Evolutionary conservation across 2,888 invertebrate species (phyloP), one percentile per base, ranked within the genome.

Genomic region (Agrochola macilenta): DNA sequence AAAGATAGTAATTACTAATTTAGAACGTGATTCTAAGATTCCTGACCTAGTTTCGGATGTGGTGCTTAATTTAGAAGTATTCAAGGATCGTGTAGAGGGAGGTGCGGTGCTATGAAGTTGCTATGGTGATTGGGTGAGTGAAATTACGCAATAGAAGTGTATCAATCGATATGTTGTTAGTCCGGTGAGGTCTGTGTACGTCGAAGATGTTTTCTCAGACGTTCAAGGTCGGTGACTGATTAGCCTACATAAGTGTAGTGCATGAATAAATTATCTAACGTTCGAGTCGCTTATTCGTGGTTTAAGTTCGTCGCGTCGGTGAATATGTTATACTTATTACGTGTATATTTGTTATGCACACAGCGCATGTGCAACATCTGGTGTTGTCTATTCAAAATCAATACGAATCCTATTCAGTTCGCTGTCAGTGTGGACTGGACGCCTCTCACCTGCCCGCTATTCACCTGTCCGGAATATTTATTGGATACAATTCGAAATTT

Each of bases 21-120:
- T 83, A 82, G 84, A 76, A 84, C 82, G 79, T 87, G 84, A 89
- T 88, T 92, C 91, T 92, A 92, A 93, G 83, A 89, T 89, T 93
- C 92, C 92, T 95, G 96, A 95, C 96, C 96, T 90, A 95, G 90
- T 94, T 95, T 86, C 74, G 66, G 68, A 43, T 87, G 86, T 79
- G 79, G 91, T 89, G 90, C 91, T 93, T 91, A 91, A 92, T 92
- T 91, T 94, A 93, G 92, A 92, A 86, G 86, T 88, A 86, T 83
- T 84, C 92, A 91, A 92, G 92, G 92, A 91, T 89, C 84, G 89
- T 83, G 83, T 80, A 83, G 90, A 89, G 91, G 91, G 93, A 94
- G 94, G 94, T 92, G 91, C 81, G 91, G 92, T 83, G 88, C 78
- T 84, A 88, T 88, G 88, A 89, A 87, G 93, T 95, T 93, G 91